Percentiles rank a stretch among this genome's conserved stretches.
Evolutionary conservation across 2,797 vertebrate species (phyloP).

Genomic region (Chelidonichthys spinosus): DNA sequence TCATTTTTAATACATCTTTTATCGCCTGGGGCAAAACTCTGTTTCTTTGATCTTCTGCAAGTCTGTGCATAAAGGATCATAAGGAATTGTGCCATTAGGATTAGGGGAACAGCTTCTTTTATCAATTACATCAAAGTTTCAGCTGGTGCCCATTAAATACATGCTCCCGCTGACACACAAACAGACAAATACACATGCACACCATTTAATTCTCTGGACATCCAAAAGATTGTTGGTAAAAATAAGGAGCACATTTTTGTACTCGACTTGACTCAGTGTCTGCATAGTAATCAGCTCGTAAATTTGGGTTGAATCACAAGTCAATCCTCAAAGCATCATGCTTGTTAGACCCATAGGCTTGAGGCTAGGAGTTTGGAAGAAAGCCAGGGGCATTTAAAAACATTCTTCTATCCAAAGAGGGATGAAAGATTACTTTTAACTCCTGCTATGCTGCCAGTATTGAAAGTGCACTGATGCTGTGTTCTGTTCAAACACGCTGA

Average conservation of each 20-base stretch:
- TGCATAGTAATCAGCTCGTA: slow-evolving; percentile 80
- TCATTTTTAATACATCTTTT: slow-evolving; percentile 85
- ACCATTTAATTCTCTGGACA: slow-evolving; percentile 75
- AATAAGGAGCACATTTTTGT: slow-evolving; percentile 72
- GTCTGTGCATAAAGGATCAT: slow-evolving; percentile 88
- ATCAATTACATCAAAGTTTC: slow-evolving; percentile 87
- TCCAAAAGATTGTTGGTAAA: slow-evolving; percentile 71
- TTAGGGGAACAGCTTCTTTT: slow-evolving; percentile 84
- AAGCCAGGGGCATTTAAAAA: slow-evolving; percentile 81
- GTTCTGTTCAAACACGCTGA: slow-evolving; percentile 68
- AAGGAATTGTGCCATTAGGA: slow-evolving; percentile 86
- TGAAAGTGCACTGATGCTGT: slow-evolving; percentile 66
- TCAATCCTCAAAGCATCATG: slow-evolving; percentile 82
- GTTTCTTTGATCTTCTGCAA: slow-evolving; percentile 86
- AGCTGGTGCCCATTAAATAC: slow-evolving; percentile 79
- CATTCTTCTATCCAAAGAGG: slow-evolving; percentile 76
- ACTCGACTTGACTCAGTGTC: slow-evolving; percentile 67
- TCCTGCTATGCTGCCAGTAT: slow-evolving; percentile 71
- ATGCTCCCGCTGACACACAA: slow-evolving; percentile 55
- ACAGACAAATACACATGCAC: slow-evolving; percentile 54
- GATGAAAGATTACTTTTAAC: slow-evolving; percentile 80
- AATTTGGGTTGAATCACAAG: slow-evolving; percentile 81
- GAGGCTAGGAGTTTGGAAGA: slow-evolving; percentile 72
- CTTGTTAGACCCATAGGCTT: slow-evolving; percentile 79
- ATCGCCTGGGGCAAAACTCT: slow-evolving; percentile 79